Evolutionary conservation across 2,888 invertebrate species (phyloP), one percentile per base, ranked within the genome.

Genomic region (Eupithecia insigniata): DNA sequence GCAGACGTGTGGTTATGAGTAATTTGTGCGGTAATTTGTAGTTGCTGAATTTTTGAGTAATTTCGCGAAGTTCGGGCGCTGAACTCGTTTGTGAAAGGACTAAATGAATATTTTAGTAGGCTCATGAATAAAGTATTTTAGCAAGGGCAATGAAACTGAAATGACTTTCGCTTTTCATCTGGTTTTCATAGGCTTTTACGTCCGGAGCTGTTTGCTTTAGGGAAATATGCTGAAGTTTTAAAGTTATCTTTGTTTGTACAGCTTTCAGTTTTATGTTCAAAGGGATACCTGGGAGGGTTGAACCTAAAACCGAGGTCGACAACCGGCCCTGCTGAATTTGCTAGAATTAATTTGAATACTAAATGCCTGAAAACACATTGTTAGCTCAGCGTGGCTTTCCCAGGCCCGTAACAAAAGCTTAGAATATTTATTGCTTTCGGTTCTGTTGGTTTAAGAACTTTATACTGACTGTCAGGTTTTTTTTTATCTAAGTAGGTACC

Each of bases 1-100:
- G 76, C 83, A 87, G 87, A 89, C 89, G 87, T 89, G 85, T 90
- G 82, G 87, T 91, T 90, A 89, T 83, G 75, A 73, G 82, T 86
- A 90, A 90, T 90, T 90, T 85, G 82, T 77, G 76, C 76, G 69
- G 79, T 88, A 85, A 89, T 90, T 89, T 86, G 86, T 83, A 69
- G 77, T 32, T 65, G 60, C 70, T 66, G 66, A 65, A 70, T 69
- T 71, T 74, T 67, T 74, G 58, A 71, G 64, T 69, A 80, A 82
- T 83, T 80, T 81, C 81, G 69, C 71, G 26, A 74, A 80, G 80
- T 84, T 82, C 67, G 76, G 81, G 84, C 89, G 79, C 82, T 87
- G 90, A 91, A 89, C 90, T 79, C 71, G 78, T 69, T 83, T 83
- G 84, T 84, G 85, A 86, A 83, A 86, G 86, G 83, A 83, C 86